Evolutionary conservation across 2,888 invertebrate species (phyloP).

Genomic region (Pristionchus maxplancki): DNA sequence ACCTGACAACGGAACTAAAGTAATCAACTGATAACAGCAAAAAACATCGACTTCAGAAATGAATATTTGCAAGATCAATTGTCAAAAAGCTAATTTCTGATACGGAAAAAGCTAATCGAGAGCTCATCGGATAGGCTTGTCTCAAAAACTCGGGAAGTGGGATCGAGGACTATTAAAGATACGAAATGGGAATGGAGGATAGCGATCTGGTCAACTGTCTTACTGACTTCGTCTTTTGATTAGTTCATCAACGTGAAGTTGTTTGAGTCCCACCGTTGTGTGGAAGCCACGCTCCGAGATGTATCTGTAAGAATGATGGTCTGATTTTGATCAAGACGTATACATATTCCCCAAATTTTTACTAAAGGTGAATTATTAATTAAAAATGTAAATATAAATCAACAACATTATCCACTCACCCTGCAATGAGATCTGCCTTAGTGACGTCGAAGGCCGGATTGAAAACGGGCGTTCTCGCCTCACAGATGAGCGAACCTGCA

Average conservation of each 20-base stretch:
- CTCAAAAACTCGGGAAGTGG: no score
- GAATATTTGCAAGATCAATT: background rate
- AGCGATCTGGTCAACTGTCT: no score
- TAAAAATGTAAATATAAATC: no score
- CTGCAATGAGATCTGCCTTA: conserved; percentile 88
- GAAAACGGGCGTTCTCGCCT: conserved; percentile 91
- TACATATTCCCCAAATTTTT: no score
- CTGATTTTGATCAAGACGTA: no score
- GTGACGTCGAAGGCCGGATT: conserved; percentile 99
- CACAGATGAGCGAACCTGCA: conserved; percentile 63
- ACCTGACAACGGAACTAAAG: background rate
- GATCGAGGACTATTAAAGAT: no score
- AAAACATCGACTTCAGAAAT: background rate
- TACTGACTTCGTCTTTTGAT: background rate
- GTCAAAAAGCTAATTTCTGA: background rate
- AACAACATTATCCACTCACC: background rate
- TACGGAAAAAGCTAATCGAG: no score
- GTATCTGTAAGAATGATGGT: background rate
- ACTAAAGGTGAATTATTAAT: no score
- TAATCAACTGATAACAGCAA: background rate
- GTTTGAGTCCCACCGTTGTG: background rate
- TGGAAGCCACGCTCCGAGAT: conserved; percentile 8
- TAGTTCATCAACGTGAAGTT: background rate
- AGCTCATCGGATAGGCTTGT: no score
- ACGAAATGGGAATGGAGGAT: no score